Evolutionary conservation across 2,797 vertebrate species (phyloP), one percentile per base, ranked within the genome.

Genomic region (Parambassis ranga): DNA sequence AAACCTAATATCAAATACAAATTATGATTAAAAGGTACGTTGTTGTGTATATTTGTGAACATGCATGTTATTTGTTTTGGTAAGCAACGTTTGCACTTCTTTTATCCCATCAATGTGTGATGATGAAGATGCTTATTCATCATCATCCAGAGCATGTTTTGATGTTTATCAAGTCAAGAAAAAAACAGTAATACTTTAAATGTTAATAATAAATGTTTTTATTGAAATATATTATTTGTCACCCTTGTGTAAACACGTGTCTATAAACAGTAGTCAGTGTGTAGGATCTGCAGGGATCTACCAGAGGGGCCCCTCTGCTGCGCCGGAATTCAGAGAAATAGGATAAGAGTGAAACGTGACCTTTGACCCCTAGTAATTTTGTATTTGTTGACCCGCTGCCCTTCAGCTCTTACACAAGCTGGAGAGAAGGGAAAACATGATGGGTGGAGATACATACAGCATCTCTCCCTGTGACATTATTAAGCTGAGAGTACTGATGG

Each of bases 281-380:
- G 16, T 30, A 15, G 23, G 28, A 16, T 65, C 27, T 49, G 4
- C 20, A 35, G 13, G 10, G 20, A 20, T 43, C 23, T 24, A 6
- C 23, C 19, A 24, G 48, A 63, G 33, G 31, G n/a, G 31, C 37
- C 18, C 14, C 22, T 18, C n/a, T 60, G 26, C 4, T 42, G 19
- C 26, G 32, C 3, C 0, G 42, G 47, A 73, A 58, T 52, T 38
- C 48, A 30, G 51, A 60, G 59, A 65, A 69, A 71, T 55, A 8
- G 44, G 42, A 65, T 48, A 43, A 52, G 52, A 55, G 36, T 47
- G 27, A 53, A 46, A 52, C 4, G 4, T 46, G 56, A 69, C 65
- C 41, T 65, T 31, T 73, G 56, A 67, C 65, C 75, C n/a, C 50
- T n/a, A 43, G 69, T 69, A 79, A 79, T 64, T 75, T 68, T 79